Conservation (phyloP, 2,113 vertebrate genomes). For the Prietella phreatophila region DNA sequence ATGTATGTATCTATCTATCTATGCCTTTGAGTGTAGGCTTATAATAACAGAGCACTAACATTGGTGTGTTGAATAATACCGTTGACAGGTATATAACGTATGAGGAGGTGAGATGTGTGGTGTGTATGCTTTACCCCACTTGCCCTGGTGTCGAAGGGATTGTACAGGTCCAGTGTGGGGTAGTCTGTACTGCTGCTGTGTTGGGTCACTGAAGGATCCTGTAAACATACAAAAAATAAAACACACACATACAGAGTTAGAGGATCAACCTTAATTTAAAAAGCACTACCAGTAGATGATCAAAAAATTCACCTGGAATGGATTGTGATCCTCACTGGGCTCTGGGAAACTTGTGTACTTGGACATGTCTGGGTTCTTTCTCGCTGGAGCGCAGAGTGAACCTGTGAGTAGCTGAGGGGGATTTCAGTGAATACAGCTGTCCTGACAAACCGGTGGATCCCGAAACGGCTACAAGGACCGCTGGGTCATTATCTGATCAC, state of each 20-base stretch:
- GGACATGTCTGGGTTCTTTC: constrained; percentile 59
- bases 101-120: background rate
- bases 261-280: background rate
- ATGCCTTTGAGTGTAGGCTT: background rate
- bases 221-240: constrained; percentile 11
- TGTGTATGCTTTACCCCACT: constrained; percentile 28
- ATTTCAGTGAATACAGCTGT: background rate
- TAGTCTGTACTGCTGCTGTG: constrained; percentile 78
- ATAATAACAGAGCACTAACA: background rate
- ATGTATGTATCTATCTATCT: background rate
- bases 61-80: background rate
- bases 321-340: constrained; percentile 70
- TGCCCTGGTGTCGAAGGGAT: constrained; percentile 81
- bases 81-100: no score
- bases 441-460: no score
- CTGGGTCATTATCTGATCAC: background rate
- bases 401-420: no score
- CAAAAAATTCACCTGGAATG: constrained; percentile 67
- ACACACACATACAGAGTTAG: background rate
- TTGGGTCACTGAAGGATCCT: constrained; percentile 87
- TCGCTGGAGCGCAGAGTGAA: background rate
- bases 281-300: background rate
- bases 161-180: constrained; percentile 88
- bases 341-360: constrained; percentile 72
- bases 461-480: background rate